These are phyloP conservation scores for Embidobia sp. DNA, from an alignment of 2,888 invertebrate genomes.

Conservation along the genomic window DNA sequence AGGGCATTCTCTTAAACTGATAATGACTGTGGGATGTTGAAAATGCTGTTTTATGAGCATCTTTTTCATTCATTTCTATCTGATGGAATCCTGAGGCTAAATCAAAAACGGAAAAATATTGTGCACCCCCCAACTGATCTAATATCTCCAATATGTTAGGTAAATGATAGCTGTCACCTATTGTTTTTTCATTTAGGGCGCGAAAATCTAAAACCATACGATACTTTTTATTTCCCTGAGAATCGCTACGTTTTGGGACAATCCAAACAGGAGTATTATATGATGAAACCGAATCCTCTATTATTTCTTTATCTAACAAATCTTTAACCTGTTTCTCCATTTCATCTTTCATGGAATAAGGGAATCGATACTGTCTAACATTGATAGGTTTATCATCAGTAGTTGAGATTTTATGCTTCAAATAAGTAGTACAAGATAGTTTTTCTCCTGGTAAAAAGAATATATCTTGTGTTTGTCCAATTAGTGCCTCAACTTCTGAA, in stretches of 20 bases:
- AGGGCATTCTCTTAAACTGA: background rate
- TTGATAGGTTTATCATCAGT: background rate
- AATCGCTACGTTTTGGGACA: background rate
- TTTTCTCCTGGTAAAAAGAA: background rate
- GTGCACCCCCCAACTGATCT: background rate
- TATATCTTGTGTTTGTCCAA: background rate
- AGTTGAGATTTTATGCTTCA: background rate
- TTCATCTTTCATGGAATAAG: background rate
- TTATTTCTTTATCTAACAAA: background rate
- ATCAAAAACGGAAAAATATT: background rate
- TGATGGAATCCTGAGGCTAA: background rate
- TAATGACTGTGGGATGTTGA: background rate
- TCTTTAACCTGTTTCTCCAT: background rate
- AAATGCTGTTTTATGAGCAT: background rate
- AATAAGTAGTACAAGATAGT: background rate
- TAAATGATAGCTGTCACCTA: background rate
- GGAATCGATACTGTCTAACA: background rate
- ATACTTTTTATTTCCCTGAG: too few species aligned
- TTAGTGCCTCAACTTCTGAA: background rate
- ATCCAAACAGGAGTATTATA: background rate
- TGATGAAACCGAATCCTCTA: background rate
- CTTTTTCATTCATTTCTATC: background rate
- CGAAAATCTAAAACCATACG: background rate
- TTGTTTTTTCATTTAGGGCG: background rate
- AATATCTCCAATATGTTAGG: background rate